Percentiles rank a stretch among this genome's conserved stretches.
phyloP scores from a whole-genome alignment of 2,797 vertebrate species.

The Sitta carolinensis region DNA sequence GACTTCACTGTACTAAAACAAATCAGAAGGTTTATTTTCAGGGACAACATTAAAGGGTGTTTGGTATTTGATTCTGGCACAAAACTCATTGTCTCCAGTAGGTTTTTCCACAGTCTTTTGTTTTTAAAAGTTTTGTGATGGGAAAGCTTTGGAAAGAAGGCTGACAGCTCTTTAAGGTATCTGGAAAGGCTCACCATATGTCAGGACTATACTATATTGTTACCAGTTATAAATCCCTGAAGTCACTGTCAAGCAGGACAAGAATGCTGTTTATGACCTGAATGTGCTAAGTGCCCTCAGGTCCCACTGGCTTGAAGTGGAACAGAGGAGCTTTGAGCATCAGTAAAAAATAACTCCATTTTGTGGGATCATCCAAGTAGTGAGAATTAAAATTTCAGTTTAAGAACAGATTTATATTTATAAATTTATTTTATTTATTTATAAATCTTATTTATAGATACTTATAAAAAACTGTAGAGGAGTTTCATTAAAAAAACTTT shows the following conservation, averaged over 20 bases:
- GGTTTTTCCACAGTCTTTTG: background rate
- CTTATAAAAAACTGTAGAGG: background rate
- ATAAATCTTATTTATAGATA: background rate
- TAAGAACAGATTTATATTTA: background rate
- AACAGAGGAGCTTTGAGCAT: background rate
- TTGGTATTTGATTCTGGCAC: background rate
- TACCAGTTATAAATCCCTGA: background rate
- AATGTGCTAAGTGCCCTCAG: background rate
- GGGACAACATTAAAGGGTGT: fast-evolving
- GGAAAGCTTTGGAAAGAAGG: background rate
- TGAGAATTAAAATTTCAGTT: background rate
- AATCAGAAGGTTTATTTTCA: too few relatives aligned
- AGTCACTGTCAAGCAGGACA: background rate
- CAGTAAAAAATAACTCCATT: background rate
- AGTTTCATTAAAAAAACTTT: background rate
- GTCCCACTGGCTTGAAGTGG: background rate
- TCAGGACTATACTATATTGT: background rate
- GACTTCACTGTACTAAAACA: too few relatives aligned
- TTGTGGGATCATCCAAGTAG: background rate
- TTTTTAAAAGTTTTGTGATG: background rate
- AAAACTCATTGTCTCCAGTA: background rate
- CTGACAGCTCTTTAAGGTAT: background rate
- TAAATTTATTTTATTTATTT: background rate
- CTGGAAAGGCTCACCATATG: background rate
- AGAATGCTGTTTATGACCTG: background rate